These are phyloP conservation scores for Microctonus aethiopoides DNA, from an alignment of 2,888 invertebrate genomes.

Conservation along the genomic window DNA sequence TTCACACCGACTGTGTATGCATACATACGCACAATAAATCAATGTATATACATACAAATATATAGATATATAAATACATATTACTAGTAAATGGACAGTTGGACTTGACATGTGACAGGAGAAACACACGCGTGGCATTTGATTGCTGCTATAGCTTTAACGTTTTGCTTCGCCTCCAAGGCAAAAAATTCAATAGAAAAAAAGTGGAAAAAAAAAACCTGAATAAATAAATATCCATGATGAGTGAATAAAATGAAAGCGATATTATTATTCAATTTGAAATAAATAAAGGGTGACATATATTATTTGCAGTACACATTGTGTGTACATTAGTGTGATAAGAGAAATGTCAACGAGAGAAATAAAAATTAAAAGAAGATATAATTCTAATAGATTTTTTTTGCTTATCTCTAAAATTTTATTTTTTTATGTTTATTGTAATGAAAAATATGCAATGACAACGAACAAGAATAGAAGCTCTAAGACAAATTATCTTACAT, in stretches of 20 bases:
- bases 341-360: slow-evolving; percentile 4
- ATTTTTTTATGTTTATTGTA: slow-evolving; percentile 46
- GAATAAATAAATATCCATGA: background rate
- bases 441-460: slow-evolving; percentile 48
- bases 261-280: background rate
- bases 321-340: background rate
- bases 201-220: background rate
- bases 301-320: background rate
- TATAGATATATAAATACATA: background rate
- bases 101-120: slow-evolving; percentile 4
- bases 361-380: slow-evolving; percentile 13
- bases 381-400: background rate
- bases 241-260: background rate
- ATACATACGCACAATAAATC: background rate
- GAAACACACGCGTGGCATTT: slow-evolving; percentile 5
- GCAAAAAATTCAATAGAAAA: background rate
- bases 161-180: background rate
- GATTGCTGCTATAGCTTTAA: slow-evolving; percentile 10
- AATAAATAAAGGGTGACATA: too few relatives aligned
- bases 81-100: slow-evolving; percentile 1
- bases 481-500: slow-evolving; percentile 64
- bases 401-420: slow-evolving; percentile 46
- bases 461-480: slow-evolving; percentile 47
- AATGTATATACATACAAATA: too few relatives aligned
- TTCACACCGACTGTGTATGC: background rate